Evolutionary conservation across 2,888 invertebrate genomes (phyloP).

Genomic region (Saturnia japonica): DNA sequence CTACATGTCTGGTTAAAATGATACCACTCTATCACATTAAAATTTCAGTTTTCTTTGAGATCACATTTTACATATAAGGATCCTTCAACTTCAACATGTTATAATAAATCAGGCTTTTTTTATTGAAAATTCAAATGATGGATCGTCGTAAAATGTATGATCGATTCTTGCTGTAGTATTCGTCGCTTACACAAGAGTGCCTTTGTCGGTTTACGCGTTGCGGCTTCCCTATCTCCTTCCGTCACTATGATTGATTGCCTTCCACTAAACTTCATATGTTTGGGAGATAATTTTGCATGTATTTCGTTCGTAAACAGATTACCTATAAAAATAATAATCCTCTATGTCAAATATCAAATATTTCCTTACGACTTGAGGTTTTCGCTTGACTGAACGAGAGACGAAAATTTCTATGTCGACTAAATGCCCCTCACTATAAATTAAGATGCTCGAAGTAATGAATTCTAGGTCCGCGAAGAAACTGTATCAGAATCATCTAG

Average conservation of each 20-base stretch:
- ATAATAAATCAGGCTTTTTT: constrained; percentile 38
- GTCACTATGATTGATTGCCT: constrained; percentile 74
- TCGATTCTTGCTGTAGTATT: constrained; percentile 80
- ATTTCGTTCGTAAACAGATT: constrained; percentile 80
- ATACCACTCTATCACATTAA: not conserved
- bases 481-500: too few species aligned
- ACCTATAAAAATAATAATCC: constrained; percentile 72
- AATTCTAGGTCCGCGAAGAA: too few species aligned
- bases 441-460: too few species aligned
- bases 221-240: constrained; percentile 72
- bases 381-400: not conserved
- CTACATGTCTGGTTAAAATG: not conserved
- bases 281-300: constrained; percentile 80
- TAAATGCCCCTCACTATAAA: too few species aligned
- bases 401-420: too few species aligned
- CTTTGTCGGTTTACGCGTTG: constrained; percentile 68
- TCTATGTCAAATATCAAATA: not conserved
- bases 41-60: not conserved
- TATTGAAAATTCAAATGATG: constrained; percentile 75
- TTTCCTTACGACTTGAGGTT: not conserved
- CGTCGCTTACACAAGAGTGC: constrained; percentile 75
- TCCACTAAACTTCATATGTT: constrained; percentile 79
- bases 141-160: constrained; percentile 80
- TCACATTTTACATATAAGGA: not conserved
- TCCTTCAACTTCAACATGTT: not conserved